Conservation (phyloP, 2,797 vertebrate species). For the Argentina silus region DNA sequence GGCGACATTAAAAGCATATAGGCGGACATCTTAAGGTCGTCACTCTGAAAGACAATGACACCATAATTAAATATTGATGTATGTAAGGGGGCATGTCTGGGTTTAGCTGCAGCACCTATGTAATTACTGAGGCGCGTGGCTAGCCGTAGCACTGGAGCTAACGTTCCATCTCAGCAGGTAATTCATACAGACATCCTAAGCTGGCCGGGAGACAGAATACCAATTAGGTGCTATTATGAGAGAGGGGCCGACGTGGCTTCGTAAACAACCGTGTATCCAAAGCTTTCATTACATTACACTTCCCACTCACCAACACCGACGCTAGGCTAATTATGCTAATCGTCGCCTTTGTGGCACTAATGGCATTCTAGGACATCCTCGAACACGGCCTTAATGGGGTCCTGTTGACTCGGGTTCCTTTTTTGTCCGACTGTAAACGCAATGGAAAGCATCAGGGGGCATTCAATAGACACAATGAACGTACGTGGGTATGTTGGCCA, state of each 20-base stretch:
- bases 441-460: too few relatives aligned
- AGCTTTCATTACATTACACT: slow-evolving; percentile 4
- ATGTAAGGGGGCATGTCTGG: neutral
- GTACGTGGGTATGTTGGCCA: too few relatives aligned
- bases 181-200: neutral
- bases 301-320: neutral
- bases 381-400: too few relatives aligned
- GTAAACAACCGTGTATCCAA: neutral
- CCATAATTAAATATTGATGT: neutral
- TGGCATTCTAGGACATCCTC: neutral
- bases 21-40: neutral
- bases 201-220: neutral
- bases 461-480: too few relatives aligned
- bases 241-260: neutral
- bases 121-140: neutral
- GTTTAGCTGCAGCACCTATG: neutral
- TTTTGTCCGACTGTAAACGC: neutral
- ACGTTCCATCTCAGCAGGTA: neutral
- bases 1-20: neutral
- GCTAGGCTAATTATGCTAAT: slow-evolving; percentile 17
- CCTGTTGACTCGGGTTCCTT: neutral
- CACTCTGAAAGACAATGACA: neutral
- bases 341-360: neutral
- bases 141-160: neutral
- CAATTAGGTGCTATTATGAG: neutral